Evolutionary conservation across 2,113 vertebrate genomes (phyloP).

Genomic region (Rallus limicola): DNA sequence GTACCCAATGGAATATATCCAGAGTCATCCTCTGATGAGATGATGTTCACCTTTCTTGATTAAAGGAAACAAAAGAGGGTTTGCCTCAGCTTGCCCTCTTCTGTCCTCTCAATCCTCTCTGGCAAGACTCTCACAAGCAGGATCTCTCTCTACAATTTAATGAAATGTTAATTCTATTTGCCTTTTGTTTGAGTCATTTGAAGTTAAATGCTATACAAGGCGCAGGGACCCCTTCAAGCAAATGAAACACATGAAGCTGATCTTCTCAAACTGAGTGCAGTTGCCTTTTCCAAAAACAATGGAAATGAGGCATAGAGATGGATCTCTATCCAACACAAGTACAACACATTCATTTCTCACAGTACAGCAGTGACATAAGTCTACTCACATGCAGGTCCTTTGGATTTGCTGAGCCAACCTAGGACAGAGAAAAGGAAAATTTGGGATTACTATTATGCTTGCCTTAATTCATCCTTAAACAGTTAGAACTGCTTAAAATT

Average conservation of each 20-base stretch:
- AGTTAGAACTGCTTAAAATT: not conserved
- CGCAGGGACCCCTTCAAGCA: not conserved
- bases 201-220: not conserved
- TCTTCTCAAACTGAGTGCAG: not conserved
- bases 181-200: not conserved
- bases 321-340: not conserved
- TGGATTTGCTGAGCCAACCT: conserved; percentile 47
- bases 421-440: conserved; percentile 6
- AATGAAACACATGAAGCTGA: not conserved
- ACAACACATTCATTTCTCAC: not conserved
- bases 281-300: not conserved
- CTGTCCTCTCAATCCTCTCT: not conserved
- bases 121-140: not conserved
- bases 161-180: not conserved
- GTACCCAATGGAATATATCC: not conserved
- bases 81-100: not conserved
- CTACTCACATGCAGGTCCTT: conserved; percentile 51
- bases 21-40: not conserved
- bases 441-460: not conserved
- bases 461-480: not conserved
- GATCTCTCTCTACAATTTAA: not conserved
- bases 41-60: not conserved
- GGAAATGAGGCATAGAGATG: not conserved
- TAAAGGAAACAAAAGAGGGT: not conserved
- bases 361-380: not conserved